Evolutionary conservation across 2,113 vertebrate species (phyloP), one percentile per base, ranked within the genome.

Genomic region (Leuciscus idus): DNA sequence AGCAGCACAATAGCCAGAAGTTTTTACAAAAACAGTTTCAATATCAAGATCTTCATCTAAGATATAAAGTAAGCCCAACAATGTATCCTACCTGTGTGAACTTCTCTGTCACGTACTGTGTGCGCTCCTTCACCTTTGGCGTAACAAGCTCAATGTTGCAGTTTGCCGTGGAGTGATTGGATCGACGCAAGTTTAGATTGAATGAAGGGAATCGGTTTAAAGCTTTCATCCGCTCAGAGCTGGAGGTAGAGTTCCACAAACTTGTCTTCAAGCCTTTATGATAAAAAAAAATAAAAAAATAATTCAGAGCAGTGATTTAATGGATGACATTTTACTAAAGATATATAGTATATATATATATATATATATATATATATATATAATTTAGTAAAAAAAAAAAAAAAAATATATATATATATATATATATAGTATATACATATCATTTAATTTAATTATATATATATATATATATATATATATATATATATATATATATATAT

Each of bases 81-180:
- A n/a, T 43, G 33, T 80, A 55, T 50, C 86, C 1, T 93, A 95
- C 93, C 93, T 93, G 92, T 0, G 94, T 94, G 89, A 94, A 93
- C 86, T 92, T 94, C 88, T 94, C 92, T 86, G 89, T 95, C 89
- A 94, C 88, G 81, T 93, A 92, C 74, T 92, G 93, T 57, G 90
- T 84, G 82, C 88, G 84, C 11, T 93, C 92, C 92, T 92, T 95
- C 88, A 93, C 90, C 83, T 92, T 93, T 87, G 92, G 92, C 64
- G 88, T 85, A 52, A 88, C 91, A 19, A 93, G 91, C 89, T 95
- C 93, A 84, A 92, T 91, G 86, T 84, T 89, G 26, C 85, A 73
- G 12, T 74, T 17, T 3, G 26, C 33, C 76, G 62, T 36, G 33
- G 74, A 66, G 17, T 84, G 68, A 87, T 85, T 0, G 84, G 88